phyloP scores from a whole-genome alignment of 2,113 vertebrate genomes.

The Hippopotamus amphibius region DNA sequence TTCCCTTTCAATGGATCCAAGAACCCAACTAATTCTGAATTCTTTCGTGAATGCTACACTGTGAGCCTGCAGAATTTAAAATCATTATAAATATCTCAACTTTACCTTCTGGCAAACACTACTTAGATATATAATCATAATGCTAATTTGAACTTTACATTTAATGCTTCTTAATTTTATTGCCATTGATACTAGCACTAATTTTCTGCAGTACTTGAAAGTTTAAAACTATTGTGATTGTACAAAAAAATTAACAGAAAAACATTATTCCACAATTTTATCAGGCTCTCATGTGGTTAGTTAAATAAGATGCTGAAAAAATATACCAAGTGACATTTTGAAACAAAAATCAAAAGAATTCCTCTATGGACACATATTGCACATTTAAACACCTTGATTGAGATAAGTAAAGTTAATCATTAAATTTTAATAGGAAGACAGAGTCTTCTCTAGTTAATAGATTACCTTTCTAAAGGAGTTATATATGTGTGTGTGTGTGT shows the following conservation, averaged over 20 bases:
- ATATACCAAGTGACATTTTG: neutral
- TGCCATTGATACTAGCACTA: neutral
- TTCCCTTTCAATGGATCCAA: neutral
- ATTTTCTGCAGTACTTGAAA: neutral
- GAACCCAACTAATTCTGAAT: neutral
- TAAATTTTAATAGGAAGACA: neutral
- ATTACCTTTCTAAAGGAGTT: neutral
- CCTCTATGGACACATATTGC: neutral
- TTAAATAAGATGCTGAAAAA: conserved; percentile 47
- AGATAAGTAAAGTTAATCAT: neutral
- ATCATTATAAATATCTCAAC: neutral
- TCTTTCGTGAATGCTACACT: neutral
- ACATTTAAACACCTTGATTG: neutral
- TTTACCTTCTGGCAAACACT: neutral
- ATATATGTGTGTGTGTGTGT: neutral
- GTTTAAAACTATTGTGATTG: neutral
- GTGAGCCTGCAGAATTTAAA: neutral
- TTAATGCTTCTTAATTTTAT: conserved; percentile 4
- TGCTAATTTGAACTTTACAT: conserved; percentile 24
- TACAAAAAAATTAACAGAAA: neutral
- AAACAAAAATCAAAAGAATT: neutral
- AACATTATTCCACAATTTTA: neutral
- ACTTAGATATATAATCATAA: neutral
- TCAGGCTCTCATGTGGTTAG: neutral
- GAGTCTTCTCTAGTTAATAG: neutral